Conservation (phyloP, 2,113 vertebrate species). For the Hirundichthys speculiger region DNA sequence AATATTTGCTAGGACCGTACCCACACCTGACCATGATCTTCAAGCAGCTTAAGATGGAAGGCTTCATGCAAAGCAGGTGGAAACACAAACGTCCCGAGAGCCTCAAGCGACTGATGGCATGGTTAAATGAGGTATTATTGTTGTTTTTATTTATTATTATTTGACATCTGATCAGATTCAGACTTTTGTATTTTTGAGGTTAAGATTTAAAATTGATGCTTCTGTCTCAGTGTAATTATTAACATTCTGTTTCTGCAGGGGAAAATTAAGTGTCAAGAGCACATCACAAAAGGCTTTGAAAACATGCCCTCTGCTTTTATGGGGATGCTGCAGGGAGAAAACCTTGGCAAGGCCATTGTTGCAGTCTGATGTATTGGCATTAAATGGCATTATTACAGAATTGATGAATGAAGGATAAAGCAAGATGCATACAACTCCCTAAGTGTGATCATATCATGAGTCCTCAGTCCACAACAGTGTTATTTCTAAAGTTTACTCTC, state of each 20-base stretch:
- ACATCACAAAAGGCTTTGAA: slow-evolving; percentile 87
- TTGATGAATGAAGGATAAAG: slow-evolving; percentile 13
- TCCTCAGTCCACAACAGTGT: no score
- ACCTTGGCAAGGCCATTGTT: slow-evolving; percentile 87
- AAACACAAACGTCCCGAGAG: slow-evolving; percentile 76
- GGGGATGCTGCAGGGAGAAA: slow-evolving; percentile 87
- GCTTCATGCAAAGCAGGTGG: slow-evolving; percentile 82
- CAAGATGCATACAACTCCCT: no score
- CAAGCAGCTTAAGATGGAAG: slow-evolving; percentile 85
- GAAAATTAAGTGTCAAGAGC: slow-evolving; percentile 83
- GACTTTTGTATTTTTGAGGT: accelerated
- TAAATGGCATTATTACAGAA: background rate
- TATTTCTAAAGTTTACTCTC: no score
- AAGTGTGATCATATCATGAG: no score
- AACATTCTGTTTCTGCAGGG: slow-evolving; percentile 73
- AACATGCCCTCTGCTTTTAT: slow-evolving; percentile 91
- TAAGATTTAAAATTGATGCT: background rate
- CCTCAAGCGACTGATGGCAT: slow-evolving; percentile 82
- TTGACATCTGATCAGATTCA: background rate
- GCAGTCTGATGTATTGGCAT: slow-evolving; percentile 71
- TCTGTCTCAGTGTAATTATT: background rate
- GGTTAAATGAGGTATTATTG: slow-evolving; percentile 83
- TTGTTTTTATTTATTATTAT: no score
- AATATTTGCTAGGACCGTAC: slow-evolving; percentile 76
- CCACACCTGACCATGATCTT: slow-evolving; percentile 77